Conservation (phyloP, 2,888 invertebrate genomes). For the Volucella zonaria region DNA sequence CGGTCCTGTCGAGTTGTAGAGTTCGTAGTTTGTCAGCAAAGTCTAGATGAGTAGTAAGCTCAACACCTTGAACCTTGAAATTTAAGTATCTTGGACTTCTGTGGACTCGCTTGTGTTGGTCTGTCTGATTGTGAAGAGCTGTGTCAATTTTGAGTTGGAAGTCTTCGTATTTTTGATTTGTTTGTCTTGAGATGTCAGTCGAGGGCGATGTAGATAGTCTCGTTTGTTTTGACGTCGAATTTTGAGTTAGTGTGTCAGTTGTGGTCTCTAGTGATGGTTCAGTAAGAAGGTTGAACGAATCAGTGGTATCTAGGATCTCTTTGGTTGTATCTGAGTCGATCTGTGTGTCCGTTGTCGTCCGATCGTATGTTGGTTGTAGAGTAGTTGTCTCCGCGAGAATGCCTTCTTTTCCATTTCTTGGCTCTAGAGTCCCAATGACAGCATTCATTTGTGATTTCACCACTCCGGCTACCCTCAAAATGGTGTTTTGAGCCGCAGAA, state of each 20-base stretch:
- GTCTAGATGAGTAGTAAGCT: slow-evolving; percentile 38
- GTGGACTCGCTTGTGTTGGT: slow-evolving; percentile 55
- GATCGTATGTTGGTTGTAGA: neutral
- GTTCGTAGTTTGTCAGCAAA: slow-evolving; percentile 62
- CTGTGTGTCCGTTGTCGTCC: neutral
- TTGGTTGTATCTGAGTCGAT: neutral
- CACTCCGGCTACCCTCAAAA: slow-evolving; percentile 57
- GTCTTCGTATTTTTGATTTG: slow-evolving; percentile 40
- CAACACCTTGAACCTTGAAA: slow-evolving; percentile 30
- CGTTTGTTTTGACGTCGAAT: neutral
- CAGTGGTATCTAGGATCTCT: slow-evolving; percentile 10
- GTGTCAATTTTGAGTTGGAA: slow-evolving; percentile 60
- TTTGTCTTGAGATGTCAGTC: slow-evolving; percentile 21
- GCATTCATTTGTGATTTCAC: slow-evolving; percentile 52
- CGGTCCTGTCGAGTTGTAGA: slow-evolving; percentile 16
- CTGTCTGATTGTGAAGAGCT: slow-evolving; percentile 51
- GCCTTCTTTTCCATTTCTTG: slow-evolving; percentile 28
- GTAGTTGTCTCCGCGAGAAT: neutral
- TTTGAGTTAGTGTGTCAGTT: neutral
- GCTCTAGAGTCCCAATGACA: slow-evolving; percentile 36
- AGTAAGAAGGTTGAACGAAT: neutral
- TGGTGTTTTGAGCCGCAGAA: slow-evolving; percentile 35
- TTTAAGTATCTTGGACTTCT: slow-evolving; percentile 12
- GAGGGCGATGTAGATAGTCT: neutral
- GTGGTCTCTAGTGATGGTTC: slow-evolving; percentile 1